Conservation (phyloP, 2,113 vertebrate genomes). For the Campylomormyrus tamandua region DNA sequence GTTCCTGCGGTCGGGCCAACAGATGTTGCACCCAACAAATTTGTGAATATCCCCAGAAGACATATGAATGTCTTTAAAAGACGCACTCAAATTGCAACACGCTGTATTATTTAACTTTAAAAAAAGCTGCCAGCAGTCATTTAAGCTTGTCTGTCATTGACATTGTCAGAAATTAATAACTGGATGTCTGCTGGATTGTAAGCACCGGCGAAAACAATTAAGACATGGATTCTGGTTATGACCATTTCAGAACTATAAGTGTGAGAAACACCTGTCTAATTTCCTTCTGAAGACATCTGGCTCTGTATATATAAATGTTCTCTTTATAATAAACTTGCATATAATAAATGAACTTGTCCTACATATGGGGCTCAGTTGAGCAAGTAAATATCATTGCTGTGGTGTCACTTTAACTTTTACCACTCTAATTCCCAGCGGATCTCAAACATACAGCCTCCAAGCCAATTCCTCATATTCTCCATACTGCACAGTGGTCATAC, state of each 20-base stretch:
- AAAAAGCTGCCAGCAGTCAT: neutral
- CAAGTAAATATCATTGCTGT: neutral
- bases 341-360: neutral
- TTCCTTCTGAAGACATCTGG: neutral
- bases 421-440: neutral
- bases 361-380: neutral
- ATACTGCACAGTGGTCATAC: neutral
- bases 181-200: neutral
- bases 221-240: neutral
- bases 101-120: neutral
- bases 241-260: neutral
- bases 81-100: neutral
- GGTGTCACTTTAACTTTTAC: neutral
- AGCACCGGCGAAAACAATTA: neutral
- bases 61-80: neutral
- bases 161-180: neutral
- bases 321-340: neutral
- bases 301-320: neutral
- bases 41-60: neutral
- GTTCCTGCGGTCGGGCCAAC: neutral
- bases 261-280: neutral
- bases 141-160: neutral
- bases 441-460: neutral
- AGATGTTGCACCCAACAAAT: neutral
- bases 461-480: neutral